Evolutionary conservation across 2,113 vertebrate genomes (phyloP), one percentile per base, ranked within the genome.

Genomic region (Pelusios castaneus): DNA sequence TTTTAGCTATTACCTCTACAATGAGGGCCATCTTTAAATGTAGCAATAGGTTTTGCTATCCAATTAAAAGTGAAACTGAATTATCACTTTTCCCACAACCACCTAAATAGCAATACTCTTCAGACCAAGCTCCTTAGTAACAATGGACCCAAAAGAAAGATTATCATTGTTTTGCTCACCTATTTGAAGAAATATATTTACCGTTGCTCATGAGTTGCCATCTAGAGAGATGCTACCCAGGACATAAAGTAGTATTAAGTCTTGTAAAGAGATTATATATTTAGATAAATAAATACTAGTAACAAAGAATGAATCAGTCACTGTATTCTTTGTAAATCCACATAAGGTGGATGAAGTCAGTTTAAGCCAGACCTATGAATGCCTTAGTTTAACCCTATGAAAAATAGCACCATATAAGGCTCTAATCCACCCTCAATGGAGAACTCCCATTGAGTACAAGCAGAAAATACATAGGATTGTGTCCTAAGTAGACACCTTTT

Each of bases 41-140:
- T 77, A 94, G 95, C 94, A 80, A 94, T 92, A 86, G 91, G 52
- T 95, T 96, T 97, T 97, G 95, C 31, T 95, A 95, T 89, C 38
- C 93, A 95, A 95, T 95, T 96, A 95, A 96, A 94, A 89, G 55
- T 89, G 88, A 91, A 95, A 95, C 78, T 90, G 89, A 77, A 80
- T 82, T 63, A 95, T 96, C 85, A 96, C 91, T 95, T 96, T 96
- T 34, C 9, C 76, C 84, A 38, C 87, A 77, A 96, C 94, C 81
- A 73, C 4, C 88, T 94, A 94, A 96, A 96, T 96, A 95, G 96
- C 96, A 95, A 94, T 85, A 89, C 43, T 94, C 38, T 34, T 93
- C 83, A 92, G 91, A 79, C 81, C 86, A 83, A 94, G 43, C 49
- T 91, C 79, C 9, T 87, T 90, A 82, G 88, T 80, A 92, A 91